Evolutionary conservation across 2,888 invertebrate genomes (phyloP).

Genomic region (Crossocerus cetratus): DNA sequence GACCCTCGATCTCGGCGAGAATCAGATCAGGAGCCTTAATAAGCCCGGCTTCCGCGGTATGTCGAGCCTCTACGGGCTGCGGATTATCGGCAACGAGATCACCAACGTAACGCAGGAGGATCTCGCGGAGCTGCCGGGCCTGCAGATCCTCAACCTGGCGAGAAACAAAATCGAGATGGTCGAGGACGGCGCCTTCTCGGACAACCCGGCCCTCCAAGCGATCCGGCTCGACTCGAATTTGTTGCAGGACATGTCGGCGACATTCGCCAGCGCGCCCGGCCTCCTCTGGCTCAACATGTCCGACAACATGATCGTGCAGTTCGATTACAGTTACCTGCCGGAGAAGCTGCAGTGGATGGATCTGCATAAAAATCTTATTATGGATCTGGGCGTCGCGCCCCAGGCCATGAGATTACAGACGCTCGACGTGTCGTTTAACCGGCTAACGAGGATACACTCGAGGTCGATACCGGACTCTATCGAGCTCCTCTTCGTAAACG

Average conservation of each 20-base stretch:
- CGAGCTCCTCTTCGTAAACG: constrained; percentile 91
- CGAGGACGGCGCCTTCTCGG: constrained; percentile 89
- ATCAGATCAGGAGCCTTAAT: constrained; percentile 88
- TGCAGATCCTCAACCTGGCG: constrained; percentile 93
- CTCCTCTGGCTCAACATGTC: constrained; percentile 94
- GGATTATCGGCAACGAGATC: constrained; percentile 92
- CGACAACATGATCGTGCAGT: constrained; percentile 92
- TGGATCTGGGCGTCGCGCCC: constrained; percentile 85
- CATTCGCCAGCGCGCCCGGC: constrained; percentile 90
- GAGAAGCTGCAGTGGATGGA: constrained; percentile 91
- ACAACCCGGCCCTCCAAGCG: constrained; percentile 88
- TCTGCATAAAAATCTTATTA: constrained; percentile 91
- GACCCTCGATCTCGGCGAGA: constrained; percentile 94
- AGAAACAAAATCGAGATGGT: constrained; percentile 89
- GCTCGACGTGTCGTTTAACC: constrained; percentile 94
- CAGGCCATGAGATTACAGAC: constrained; percentile 87
- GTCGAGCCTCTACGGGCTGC: constrained; percentile 90
- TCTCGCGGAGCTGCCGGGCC: constrained; percentile 87
- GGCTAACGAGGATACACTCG: constrained; percentile 86
- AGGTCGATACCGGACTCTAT: constrained; percentile 90
- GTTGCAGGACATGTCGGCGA: constrained; percentile 88
- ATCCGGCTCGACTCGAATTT: constrained; percentile 92
- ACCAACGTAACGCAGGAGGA: constrained; percentile 89
- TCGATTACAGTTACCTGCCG: constrained; percentile 92
- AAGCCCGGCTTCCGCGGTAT: constrained; percentile 90